Evolutionary conservation across 2,113 vertebrate genomes (phyloP), one percentile per base, ranked within the genome.

Genomic region (Symphodus melops): DNA sequence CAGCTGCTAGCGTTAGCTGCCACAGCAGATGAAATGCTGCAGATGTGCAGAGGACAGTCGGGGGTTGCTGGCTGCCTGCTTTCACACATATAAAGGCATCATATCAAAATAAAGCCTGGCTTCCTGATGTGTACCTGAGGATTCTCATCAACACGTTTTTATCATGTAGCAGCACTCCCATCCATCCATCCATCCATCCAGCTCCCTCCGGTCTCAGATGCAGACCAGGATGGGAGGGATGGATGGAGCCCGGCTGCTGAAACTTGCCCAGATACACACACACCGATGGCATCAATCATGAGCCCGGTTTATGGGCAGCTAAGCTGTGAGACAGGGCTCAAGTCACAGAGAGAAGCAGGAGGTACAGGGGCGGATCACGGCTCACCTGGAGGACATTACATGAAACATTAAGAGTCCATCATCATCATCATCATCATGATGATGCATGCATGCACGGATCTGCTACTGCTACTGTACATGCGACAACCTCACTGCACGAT

Each of bases 21-120:
- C 68, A 69, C 48, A 46, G 73, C 79, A 72, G 75, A 86, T 70
- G 60, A 86, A 86, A 78, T 68, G 67, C 72, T 87, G 84, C 84
- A 81, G 68, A 77, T 83, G 49, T 69, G 56, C 44, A 59, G 65
- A 80, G 79, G 73, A 82, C 78, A 82, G 63, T 46, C 75, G 67
- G 48, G 66, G 68, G 57, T 36, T 58, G 64, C 42, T 59, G 75
- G 46, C 53, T 66, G 67, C 25, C 41, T 53, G 66, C 59, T 57
- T 5, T 66, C 36, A 44, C 52, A 69, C 20, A 48, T 25, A 48
- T 21, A 16, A 49, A 69, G 33, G 41, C 36, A 16, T 51, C 48
- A 76, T 33, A 61, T 8, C 39, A 39, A 25, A 11, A 6, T 19
- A 25, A 53, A 61, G n/a, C 23, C 28, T 48, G 54, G 48, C 48